Conservation (phyloP, 2,888 invertebrate genomes). For the Andrena haemorrhoa region DNA sequence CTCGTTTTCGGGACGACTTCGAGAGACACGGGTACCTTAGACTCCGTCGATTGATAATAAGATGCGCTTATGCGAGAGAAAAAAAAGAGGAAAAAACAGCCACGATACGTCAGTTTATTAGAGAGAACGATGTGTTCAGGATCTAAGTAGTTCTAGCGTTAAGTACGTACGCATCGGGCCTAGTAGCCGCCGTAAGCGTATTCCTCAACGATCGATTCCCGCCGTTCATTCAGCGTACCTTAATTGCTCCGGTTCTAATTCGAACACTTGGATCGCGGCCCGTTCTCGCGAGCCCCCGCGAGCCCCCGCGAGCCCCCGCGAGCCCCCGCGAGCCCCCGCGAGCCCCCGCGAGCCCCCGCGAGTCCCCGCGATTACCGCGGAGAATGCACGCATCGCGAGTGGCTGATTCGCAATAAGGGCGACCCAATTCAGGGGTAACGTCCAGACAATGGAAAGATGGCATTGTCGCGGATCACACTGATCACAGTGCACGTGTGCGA, state of each 20-base stretch:
- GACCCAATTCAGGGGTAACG: background rate
- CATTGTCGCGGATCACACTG: no score
- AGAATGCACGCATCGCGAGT: slow-evolving; percentile 18
- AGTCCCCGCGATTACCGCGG: background rate
- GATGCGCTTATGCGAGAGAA: slow-evolving; percentile 68
- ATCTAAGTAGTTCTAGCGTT: slow-evolving; percentile 69
- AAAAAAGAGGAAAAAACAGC: background rate
- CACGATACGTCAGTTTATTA: slow-evolving; percentile 65
- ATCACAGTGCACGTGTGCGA: no score
- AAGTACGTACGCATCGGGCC: slow-evolving; percentile 59
- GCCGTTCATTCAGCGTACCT: slow-evolving; percentile 8
- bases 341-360: background rate
- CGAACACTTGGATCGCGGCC: background rate
- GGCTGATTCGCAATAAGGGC: background rate
- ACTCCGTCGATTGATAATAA: slow-evolving; percentile 73
- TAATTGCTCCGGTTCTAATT: slow-evolving; percentile 14
- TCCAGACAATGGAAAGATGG: no score
- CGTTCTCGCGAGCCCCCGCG: background rate
- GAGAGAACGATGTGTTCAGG: slow-evolving; percentile 78
- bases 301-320: background rate
- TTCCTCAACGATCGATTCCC: slow-evolving; percentile 31
- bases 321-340: background rate
- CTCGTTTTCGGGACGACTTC: slow-evolving; percentile 31
- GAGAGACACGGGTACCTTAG: slow-evolving; percentile 62
- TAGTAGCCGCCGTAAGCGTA: slow-evolving; percentile 39